A percentile compares a stretch with the other conserved stretches of the same genome.
These are phyloP conservation scores for Takifugu ocellatus DNA, from an alignment of 2,797 vertebrate species.

Conservation along the genomic window DNA sequence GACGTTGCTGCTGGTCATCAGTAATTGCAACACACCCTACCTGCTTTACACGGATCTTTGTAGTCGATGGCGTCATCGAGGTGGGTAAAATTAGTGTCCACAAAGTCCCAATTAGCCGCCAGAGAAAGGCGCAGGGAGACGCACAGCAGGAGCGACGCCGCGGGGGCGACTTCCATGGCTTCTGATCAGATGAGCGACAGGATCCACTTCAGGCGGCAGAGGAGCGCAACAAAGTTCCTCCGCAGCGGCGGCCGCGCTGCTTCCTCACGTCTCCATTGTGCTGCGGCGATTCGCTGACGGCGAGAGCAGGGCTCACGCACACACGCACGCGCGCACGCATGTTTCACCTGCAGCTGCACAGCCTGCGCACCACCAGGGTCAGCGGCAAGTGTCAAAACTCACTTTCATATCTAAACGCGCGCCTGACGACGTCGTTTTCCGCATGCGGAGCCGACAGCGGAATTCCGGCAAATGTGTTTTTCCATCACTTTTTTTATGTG, in stretches of 20 bases:
- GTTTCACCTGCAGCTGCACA: slow-evolving; percentile 31
- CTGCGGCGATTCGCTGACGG: slow-evolving; percentile 62
- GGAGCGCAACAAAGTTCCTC: slow-evolving; percentile 17
- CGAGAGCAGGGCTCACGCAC: slow-evolving; percentile 39
- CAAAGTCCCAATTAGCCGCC: slow-evolving; percentile 45
- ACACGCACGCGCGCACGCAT: slow-evolving; percentile 34
- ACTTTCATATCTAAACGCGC: too few relatives aligned
- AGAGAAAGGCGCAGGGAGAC: slow-evolving; percentile 48
- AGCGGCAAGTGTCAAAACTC: background rate
- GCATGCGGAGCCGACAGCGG: too few relatives aligned
- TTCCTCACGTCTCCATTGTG: slow-evolving; percentile 67
- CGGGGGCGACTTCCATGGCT: slow-evolving; percentile 58
- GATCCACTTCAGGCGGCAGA: background rate
- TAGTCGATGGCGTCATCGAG: slow-evolving; percentile 70
- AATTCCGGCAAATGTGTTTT: too few relatives aligned
- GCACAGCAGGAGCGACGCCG: slow-evolving; percentile 55
- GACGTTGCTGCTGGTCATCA: background rate
- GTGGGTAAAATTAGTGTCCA: slow-evolving; percentile 42
- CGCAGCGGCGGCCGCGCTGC: slow-evolving; percentile 68
- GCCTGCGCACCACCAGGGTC: background rate
- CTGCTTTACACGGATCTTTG: slow-evolving; percentile 82
- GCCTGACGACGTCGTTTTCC: background rate
- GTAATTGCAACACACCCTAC: slow-evolving; percentile 50
- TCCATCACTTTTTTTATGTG: too few relatives aligned
- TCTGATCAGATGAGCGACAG: background rate